phyloP scores from a whole-genome alignment of 2,888 invertebrate genomes.

The Folsomia candida region DNA sequence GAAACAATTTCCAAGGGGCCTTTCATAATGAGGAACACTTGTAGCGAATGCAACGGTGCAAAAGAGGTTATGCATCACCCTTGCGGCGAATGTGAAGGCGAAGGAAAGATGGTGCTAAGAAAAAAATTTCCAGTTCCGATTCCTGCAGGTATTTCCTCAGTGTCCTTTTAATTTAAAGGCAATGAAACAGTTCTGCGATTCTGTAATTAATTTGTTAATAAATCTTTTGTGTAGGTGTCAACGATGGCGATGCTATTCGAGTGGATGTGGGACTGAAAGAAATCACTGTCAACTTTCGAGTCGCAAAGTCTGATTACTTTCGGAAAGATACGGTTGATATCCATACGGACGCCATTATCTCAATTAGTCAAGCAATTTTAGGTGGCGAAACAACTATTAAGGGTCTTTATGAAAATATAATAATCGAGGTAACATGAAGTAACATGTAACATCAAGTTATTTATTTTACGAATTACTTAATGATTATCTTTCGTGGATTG shows the following conservation, averaged over 20 bases:
- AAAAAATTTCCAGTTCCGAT: slow-evolving; percentile 88
- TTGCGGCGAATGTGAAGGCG: slow-evolving; percentile 88
- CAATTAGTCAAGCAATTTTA: slow-evolving; percentile 84
- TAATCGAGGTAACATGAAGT: slow-evolving; percentile 73
- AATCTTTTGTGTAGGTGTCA: too few relatives aligned
- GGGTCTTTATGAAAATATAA: slow-evolving; percentile 93
- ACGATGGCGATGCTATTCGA: slow-evolving; percentile 94
- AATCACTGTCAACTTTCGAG: slow-evolving; percentile 89
- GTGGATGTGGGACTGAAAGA: slow-evolving; percentile 89
- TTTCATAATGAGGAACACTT: slow-evolving; percentile 94
- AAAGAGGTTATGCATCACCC: slow-evolving; percentile 85
- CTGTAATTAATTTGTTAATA: too few relatives aligned
- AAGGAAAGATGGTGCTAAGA: slow-evolving; percentile 84
- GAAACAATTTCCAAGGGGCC: slow-evolving; percentile 85
- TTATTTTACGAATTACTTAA: not conserved
- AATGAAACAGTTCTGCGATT: too few relatives aligned
- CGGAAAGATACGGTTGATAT: slow-evolving; percentile 90
- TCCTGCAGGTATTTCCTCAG: slow-evolving; percentile 65
- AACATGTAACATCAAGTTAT: not conserved
- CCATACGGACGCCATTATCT: slow-evolving; percentile 88
- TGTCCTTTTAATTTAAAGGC: not conserved
- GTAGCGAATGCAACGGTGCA: slow-evolving; percentile 83
- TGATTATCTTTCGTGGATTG: not conserved
- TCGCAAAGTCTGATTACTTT: slow-evolving; percentile 85
- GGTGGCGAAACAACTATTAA: slow-evolving; percentile 90